Conservation (phyloP, 2,888 invertebrate genomes). For the Cotesia congregata region DNA sequence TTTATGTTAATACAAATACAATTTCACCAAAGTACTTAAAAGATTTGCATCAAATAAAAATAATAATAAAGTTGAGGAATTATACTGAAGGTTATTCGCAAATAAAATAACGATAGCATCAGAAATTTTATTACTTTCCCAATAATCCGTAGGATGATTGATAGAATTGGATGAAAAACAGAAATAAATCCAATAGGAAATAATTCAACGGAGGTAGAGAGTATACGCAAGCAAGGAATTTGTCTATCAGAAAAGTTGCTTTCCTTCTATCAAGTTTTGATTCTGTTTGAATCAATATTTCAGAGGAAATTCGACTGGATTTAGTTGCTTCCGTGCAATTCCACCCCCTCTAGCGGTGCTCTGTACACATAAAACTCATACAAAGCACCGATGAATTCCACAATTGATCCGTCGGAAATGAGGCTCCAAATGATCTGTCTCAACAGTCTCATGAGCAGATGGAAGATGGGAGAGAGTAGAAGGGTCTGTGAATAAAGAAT, state of each 20-base stretch:
- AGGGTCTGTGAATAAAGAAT: too few species aligned
- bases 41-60: too few species aligned
- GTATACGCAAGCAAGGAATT: conserved; percentile 9
- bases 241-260: conserved; percentile 14
- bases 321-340: neutral
- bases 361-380: neutral
- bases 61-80: too few species aligned
- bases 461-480: too few species aligned
- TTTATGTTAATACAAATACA: too few species aligned
- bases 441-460: too few species aligned
- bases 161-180: conserved; percentile 48
- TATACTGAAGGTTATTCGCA: neutral
- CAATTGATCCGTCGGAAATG: too few species aligned
- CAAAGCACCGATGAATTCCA: too few species aligned
- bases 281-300: conserved; percentile 20
- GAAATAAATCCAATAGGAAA: conserved; percentile 51
- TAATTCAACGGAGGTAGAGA: conserved; percentile 48
- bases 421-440: too few species aligned
- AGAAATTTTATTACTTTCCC: conserved; percentile 25
- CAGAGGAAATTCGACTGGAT: conserved; percentile 3
- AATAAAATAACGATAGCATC: neutral
- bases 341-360: neutral
- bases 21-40: too few species aligned
- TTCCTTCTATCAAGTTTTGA: conserved; percentile 37
- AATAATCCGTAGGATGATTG: conserved; percentile 30